Base-by-base conservation (phyloP, 2,888 invertebrate species). In the Melikaiella ostensackeni region DNA sequence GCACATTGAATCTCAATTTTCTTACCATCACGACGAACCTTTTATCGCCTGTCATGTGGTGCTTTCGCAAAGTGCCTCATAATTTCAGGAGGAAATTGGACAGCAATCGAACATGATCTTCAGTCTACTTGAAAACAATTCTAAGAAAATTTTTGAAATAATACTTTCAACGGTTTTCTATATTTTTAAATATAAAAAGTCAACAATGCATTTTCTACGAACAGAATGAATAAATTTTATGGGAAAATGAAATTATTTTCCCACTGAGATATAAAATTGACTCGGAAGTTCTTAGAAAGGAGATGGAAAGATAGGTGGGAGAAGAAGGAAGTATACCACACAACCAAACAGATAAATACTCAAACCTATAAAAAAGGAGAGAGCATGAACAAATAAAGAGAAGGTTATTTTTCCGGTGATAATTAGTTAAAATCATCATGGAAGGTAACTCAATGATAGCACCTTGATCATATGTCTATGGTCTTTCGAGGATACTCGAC, bases 1-100 rank as follows among this genome's bases (percentile, higher is more conserved):
- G 50, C 70, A 70, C 70, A 70, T 70, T 70, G 70, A 70, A 70
- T 70, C 70, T 70, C 50, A 70, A 50, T 33, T 70, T 70, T 70
- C 70, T 50, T 70, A 21, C 70, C 70, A 50, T 70, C 70, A 70
- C 70, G n/a, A 46, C 5, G 33, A 70, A 33, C 33, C 70, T 55
- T 70, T 70, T 70, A 70, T 70, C 70, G 50, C 70, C 50, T 70
- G 50, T 70, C 70, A 70, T 50, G 50, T 70, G 30, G 46, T 70
- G 30, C 27, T 70, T 70, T 55, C 1, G n/a, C 7, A 70, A 70
- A 70, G 70, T 70, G 50, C 21, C 70, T 46, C 50, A 70, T 70
- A 70, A 70, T 70, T 70, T 50, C 11, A 5, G 16, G 27, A 46
- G 27, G 27, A 70, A 70, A 70, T 70, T 30, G 24, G 42, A 66